Evolutionary conservation across 2,888 invertebrate species (phyloP), one percentile per base, ranked within the genome.

Genomic region (Aethes cnicana): DNA sequence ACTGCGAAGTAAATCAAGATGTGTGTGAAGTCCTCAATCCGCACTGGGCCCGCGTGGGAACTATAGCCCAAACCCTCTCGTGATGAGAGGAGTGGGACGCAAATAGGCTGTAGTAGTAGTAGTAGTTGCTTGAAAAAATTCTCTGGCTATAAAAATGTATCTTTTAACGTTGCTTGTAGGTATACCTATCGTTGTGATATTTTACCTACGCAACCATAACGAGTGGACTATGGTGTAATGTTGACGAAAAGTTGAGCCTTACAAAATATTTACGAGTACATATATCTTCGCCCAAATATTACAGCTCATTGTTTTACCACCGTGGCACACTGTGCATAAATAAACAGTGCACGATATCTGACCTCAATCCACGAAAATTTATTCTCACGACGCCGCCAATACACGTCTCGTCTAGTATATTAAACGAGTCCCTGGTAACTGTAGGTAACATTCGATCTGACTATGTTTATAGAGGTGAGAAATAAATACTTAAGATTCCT

Each of bases 341-440:
- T 72, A 78, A 72, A 73, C 73, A 72, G 72, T 69, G 69, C 72
- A 72, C 62, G 68, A 74, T 77, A 78, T 77, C 62, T 81, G 84
- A 82, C 84, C 84, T 77, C 80, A 81, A 81, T 84, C 67, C 71
- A 68, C 65, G 68, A 69, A 75, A 74, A 74, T 75, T 70, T 80
- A 81, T 81, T 75, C 73, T 74, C 70, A 74, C 66, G 64, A 62
- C 67, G 65, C 66, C 64, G 65, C 66, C 50, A 67, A 66, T 63
- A 64, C 66, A 68, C 63, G 64, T 61, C 69, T 69, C 66, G 72
- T 64, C 68, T 68, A 62, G 63, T 69, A 62, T 54, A 56, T 68
- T 69, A 57, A 66, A 64, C 62, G 61, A 68, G 71, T 67, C 64
- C 59, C 61, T 66, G 61, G 70, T 68, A 65, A 64, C 56, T 62